phyloP scores from a whole-genome alignment of 2,797 vertebrate genomes.

The Perdix hodgsoniae region DNA sequence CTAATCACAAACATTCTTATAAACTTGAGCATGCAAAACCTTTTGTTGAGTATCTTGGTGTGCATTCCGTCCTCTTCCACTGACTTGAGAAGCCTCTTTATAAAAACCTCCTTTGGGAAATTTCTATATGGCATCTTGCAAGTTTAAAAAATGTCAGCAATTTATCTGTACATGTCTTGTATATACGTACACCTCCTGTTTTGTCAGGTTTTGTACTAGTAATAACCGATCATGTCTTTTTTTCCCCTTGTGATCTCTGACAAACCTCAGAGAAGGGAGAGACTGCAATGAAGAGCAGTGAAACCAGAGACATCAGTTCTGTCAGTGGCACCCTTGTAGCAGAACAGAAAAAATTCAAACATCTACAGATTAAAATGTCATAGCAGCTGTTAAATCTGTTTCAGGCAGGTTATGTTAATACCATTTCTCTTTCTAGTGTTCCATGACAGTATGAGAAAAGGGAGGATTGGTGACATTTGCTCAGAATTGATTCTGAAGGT shows the following conservation, averaged over 20 bases:
- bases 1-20: constrained; percentile 14
- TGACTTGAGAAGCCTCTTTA: background rate
- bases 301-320: background rate
- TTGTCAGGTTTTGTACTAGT: background rate
- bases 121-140: background rate
- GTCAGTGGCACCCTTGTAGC: background rate
- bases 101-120: background rate
- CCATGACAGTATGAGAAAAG: background rate
- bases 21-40: background rate
- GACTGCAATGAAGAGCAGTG: background rate
- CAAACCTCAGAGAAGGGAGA: background rate
- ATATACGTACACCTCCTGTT: background rate
- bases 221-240: background rate
- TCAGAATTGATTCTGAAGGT: constrained; percentile 1
- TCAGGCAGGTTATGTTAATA: constrained; percentile 4
- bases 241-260: background rate
- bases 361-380: background rate
- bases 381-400: background rate
- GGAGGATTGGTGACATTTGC: background rate
- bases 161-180: background rate
- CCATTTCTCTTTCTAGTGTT: constrained; percentile 25
- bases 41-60: background rate
- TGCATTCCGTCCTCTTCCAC: background rate
- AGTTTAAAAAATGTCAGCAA: background rate
- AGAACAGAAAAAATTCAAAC: background rate